A percentile compares a stretch with the other conserved stretches of the same genome.
Evolutionary conservation across 2,888 invertebrate genomes (phyloP).

Genomic region (Drosophila seclusa): DNA sequence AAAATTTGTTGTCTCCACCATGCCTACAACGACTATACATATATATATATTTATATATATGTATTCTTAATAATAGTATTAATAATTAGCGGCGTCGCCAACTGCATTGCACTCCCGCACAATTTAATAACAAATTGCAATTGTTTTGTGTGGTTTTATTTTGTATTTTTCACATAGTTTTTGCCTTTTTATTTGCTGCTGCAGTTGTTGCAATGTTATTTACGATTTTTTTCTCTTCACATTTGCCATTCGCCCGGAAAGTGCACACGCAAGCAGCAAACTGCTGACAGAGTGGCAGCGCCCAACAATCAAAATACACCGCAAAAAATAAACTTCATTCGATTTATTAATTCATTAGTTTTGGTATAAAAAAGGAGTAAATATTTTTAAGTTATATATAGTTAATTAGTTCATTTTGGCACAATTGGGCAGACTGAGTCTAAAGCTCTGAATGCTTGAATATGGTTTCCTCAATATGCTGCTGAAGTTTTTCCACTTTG

Average conservation of each 20-base stretch:
- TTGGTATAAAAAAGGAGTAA: conserved; percentile 40
- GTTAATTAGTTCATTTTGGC: conserved; percentile 65
- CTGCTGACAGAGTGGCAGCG: conserved; percentile 32
- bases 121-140: conserved; percentile 33
- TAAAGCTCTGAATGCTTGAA: conserved; percentile 92
- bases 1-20: conserved; percentile 64
- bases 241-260: conserved; percentile 49
- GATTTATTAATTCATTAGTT: conserved; percentile 36
- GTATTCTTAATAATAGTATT: conserved; percentile 40
- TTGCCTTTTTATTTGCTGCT: conserved; percentile 35
- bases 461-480: conserved; percentile 91
- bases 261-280: conserved; percentile 43
- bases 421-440: conserved; percentile 57
- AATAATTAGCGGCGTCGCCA: conserved; percentile 31
- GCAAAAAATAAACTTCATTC: conserved; percentile 27
- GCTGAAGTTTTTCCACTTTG: conserved; percentile 94
- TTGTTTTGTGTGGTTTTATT: conserved; percentile 6
- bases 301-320: conserved; percentile 25
- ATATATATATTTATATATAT: conserved; percentile 36
- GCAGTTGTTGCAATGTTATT: conserved; percentile 62
- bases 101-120: conserved; percentile 53
- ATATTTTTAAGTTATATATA: conserved; percentile 26
- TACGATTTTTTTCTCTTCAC: conserved; percentile 46
- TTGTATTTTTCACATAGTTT: conserved; percentile 46
- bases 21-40: conserved; percentile 43